A percentile compares a stretch with the other conserved stretches of the same genome.
These are phyloP conservation scores for Coleophora deauratella DNA, from an alignment of 2,888 invertebrate genomes.

Conservation along the genomic window DNA sequence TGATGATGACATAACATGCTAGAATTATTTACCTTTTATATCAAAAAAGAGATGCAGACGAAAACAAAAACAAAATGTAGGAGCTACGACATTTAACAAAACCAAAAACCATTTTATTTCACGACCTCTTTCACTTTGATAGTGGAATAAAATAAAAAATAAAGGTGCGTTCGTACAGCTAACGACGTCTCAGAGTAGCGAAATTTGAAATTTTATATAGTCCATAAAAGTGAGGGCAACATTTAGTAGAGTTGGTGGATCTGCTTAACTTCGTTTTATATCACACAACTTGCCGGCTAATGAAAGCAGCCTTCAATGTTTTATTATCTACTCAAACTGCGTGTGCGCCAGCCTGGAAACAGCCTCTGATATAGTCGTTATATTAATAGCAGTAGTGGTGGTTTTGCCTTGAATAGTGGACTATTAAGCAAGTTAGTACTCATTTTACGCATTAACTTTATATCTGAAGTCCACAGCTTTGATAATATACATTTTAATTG, in stretches of 20 bases:
- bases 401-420: too few relatives aligned
- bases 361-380: too few relatives aligned
- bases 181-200: constrained; percentile 37
- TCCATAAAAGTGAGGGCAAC: constrained; percentile 57
- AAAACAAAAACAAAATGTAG: not conserved
- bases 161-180: constrained; percentile 12
- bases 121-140: constrained; percentile 2
- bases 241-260: constrained; percentile 45
- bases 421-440: too few relatives aligned
- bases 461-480: too few relatives aligned
- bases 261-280: constrained; percentile 51
- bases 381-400: too few relatives aligned
- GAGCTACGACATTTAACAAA: too few relatives aligned
- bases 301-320: constrained; percentile 60
- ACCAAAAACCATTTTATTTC: too few relatives aligned
- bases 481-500: too few relatives aligned
- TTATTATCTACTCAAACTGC: constrained; percentile 50
- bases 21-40: too few relatives aligned
- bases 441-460: too few relatives aligned
- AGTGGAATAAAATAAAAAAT: constrained; percentile 26
- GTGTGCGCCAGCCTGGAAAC: constrained; percentile 1
- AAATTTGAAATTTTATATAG: constrained; percentile 63
- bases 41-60: too few relatives aligned
- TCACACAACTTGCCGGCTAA: constrained; percentile 32
- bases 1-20: too few relatives aligned